Percentiles rank a stretch among this genome's conserved stretches.
Evolutionary conservation across 2,797 vertebrate species (phyloP).

Genomic region (Acanthurus tractus): DNA sequence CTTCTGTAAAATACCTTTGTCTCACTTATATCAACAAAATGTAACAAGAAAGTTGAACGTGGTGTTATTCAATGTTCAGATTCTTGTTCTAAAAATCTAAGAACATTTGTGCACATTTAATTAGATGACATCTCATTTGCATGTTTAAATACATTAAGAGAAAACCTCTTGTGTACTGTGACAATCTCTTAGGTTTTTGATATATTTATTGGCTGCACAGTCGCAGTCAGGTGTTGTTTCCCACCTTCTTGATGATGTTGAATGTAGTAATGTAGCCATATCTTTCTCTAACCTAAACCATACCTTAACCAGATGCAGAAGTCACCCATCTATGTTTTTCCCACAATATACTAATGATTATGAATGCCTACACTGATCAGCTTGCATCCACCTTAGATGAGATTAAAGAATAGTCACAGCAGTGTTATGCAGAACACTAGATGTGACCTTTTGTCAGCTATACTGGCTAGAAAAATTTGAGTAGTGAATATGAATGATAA

Average conservation of each 20-base stretch:
- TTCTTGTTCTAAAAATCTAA: no score
- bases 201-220: neutral
- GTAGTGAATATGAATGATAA: slow-evolving; percentile 2
- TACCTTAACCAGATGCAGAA: neutral
- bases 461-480: neutral
- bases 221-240: neutral
- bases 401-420: neutral
- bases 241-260: neutral
- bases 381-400: neutral
- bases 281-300: slow-evolving; percentile 6
- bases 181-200: no score
- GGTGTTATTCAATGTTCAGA: no score
- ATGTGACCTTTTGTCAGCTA: neutral
- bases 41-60: no score
- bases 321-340: neutral
- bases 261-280: neutral
- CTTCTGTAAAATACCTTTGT: no score
- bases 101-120: no score
- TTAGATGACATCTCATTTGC: no score
- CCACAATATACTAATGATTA: neutral
- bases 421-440: neutral
- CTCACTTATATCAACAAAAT: no score
- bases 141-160: no score
- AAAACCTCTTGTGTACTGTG: no score
- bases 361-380: neutral